Evolutionary conservation across 2,888 invertebrate genomes (phyloP).

Genomic region (Brachyptera putata): DNA sequence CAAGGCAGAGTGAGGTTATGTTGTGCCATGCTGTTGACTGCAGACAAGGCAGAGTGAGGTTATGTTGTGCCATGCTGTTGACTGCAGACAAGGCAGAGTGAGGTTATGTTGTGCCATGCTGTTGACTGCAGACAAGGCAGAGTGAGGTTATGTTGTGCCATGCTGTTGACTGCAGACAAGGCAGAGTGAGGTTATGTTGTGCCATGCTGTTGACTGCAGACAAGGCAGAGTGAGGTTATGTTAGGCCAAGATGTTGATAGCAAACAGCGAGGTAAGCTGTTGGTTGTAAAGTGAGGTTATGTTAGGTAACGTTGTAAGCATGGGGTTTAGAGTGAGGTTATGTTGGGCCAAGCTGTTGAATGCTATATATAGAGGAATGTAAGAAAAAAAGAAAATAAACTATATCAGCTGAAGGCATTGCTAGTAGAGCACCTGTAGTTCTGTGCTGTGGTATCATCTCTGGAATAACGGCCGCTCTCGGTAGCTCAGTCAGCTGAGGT

Average conservation of each 20-base stretch:
- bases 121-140: not conserved
- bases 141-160: not conserved
- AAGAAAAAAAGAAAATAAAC: too few species aligned
- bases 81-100: not conserved
- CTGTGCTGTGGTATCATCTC: too few species aligned
- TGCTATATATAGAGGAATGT: too few species aligned
- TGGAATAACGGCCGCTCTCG: too few species aligned
- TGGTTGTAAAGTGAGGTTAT: too few species aligned
- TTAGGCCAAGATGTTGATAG: not conserved
- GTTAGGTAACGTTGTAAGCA: too few species aligned
- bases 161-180: not conserved
- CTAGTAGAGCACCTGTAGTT: too few species aligned
- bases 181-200: not conserved
- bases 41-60: not conserved
- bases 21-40: not conserved
- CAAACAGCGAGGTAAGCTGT: slow-evolving; percentile 41
- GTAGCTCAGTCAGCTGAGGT: too few species aligned
- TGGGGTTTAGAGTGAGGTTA: too few species aligned
- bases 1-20: not conserved
- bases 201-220: not conserved
- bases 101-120: not conserved
- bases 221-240: not conserved
- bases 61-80: not conserved
- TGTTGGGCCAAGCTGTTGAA: too few species aligned
- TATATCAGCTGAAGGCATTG: too few species aligned